phyloP scores from a whole-genome alignment of 2,888 invertebrate species.

The Palloptera scutellata region DNA sequence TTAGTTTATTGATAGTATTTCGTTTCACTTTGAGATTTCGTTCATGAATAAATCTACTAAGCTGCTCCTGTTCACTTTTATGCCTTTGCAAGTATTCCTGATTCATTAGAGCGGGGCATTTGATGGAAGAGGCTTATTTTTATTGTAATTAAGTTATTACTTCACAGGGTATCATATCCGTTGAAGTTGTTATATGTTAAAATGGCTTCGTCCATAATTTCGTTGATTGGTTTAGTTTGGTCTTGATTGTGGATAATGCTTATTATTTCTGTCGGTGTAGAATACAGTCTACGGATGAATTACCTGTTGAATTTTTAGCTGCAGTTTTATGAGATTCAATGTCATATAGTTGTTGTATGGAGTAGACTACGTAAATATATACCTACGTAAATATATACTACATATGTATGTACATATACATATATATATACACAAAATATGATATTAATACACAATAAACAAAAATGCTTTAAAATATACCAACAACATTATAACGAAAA shows the following conservation, averaged over 20 bases:
- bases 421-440: too few species aligned
- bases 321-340: slow-evolving; percentile 13
- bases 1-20: neutral
- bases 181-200: slow-evolving; percentile 20
- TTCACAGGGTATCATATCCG: slow-evolving; percentile 33
- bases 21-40: neutral
- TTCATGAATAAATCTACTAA: neutral
- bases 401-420: too few species aligned
- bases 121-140: neutral
- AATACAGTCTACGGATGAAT: slow-evolving; percentile 34
- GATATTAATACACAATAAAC: too few species aligned
- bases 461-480: too few species aligned
- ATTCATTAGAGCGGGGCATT: neutral
- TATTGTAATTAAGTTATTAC: slow-evolving; percentile 25
- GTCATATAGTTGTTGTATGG: too few species aligned
- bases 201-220: slow-evolving; percentile 31
- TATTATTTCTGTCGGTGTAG: slow-evolving; percentile 31
- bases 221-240: slow-evolving; percentile 23
- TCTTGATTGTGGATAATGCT: slow-evolving; percentile 30
- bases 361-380: neutral
- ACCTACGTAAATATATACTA: neutral
- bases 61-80: neutral
- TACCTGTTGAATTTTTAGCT: slow-evolving; percentile 31
- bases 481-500: too few species aligned
- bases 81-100: slow-evolving; percentile 15